Percentiles rank a stretch among this genome's conserved stretches.
Evolutionary conservation across 1,140 invertebrate genomes (phyloP).

Genomic region (Diprion similis): DNA sequence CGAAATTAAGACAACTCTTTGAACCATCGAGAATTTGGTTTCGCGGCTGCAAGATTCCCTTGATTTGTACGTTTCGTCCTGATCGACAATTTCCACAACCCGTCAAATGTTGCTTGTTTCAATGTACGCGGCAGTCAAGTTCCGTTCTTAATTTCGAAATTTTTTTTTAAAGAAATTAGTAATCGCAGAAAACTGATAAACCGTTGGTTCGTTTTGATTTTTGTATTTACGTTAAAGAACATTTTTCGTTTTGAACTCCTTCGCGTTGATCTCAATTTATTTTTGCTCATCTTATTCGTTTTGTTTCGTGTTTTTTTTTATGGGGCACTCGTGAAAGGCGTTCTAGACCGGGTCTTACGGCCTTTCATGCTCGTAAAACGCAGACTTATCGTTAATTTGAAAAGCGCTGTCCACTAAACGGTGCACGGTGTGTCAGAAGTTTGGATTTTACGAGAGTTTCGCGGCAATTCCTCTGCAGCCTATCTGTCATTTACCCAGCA

Average conservation of each 20-base stretch:
- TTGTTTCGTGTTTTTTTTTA: background rate
- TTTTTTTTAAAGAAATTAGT: too few species aligned
- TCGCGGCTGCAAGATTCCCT: background rate
- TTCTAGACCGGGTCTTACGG: background rate
- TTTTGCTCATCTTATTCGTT: background rate
- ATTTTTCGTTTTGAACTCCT: too few species aligned
- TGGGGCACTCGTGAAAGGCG: background rate
- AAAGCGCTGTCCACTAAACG: background rate
- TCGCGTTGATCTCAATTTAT: background rate
- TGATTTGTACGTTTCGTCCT: background rate
- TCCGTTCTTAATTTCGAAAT: too few species aligned
- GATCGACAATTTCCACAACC: background rate
- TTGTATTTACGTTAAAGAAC: too few species aligned
- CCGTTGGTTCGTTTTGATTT: too few species aligned
- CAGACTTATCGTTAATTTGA: background rate
- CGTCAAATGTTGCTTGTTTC: background rate
- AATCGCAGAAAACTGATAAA: too few species aligned
- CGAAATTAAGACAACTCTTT: background rate
- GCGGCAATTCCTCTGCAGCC: background rate
- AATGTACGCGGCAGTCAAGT: too few species aligned
- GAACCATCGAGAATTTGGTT: background rate
- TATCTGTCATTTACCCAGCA: too few species aligned
- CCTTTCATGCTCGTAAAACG: background rate
- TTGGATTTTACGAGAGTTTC: background rate
- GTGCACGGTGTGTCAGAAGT: background rate